Base-by-base conservation (phyloP, 2,797 vertebrate species). In the Petrocephalus sullivani region DNA sequence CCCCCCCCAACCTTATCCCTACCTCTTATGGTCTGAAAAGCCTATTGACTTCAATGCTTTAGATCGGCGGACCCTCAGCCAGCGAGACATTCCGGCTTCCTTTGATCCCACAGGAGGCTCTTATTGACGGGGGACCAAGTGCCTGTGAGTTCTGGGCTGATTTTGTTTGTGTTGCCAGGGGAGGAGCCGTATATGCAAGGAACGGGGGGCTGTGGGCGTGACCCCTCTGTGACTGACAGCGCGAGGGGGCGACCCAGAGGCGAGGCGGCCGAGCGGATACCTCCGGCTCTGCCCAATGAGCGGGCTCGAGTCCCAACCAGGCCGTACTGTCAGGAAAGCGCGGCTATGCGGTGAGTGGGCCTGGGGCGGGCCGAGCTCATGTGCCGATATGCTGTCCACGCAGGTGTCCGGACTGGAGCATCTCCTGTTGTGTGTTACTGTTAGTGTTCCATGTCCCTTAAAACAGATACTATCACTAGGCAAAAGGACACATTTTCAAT, bases 21-120 rank as follows among this genome's bases (percentile, higher is more conserved):
- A 78, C 71, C 37, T 49, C 71, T 78, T 78, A 78, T 78, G 71
- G 71, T 78, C 37, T 78, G 37, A 78, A 78, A 78, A 78, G 71
- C 71, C 71, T 78, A 46, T 78, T 78, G 71, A 78, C 71, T 46
- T 41, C 37, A 78, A n/a, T 78, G 71, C 71, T 78, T 78, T 19
- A 78, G 37, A n/a, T 6, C 19, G 64, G 64, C 33, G 64, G 64
- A 37, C 28, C 64, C 64, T 71, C 64, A 71, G 33, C 64, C 64
- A 71, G 28, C 1, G 64, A 37, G 4, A 12, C 64, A 37, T 71
- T 71, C 64, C 28, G 64, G 28, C 14, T 71, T 37, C 64, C 64
- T 71, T 71, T 71, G 64, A 71, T 71, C 64, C 64, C 64, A 71
- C 64, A 37, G 28, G 64, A 37, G 64, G 64, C 12, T 37, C 64